A percentile compares a stretch with the other conserved stretches of the same genome.
Conservation (phyloP, 2,888 invertebrate genomes). For the Chrysodeixis includens region DNA sequence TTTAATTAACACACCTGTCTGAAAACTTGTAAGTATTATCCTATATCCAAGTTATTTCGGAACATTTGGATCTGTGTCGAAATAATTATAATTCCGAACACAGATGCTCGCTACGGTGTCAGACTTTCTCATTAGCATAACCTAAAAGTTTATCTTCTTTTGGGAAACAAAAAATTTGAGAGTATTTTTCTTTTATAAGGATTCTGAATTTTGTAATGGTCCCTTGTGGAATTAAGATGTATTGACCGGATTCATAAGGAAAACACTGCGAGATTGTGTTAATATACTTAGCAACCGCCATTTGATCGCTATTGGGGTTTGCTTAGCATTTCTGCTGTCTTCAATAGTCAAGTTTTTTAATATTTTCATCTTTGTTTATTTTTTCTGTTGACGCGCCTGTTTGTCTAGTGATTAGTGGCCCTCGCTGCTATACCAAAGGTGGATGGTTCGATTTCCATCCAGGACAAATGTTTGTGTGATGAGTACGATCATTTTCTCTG, state of each 20-base stretch:
- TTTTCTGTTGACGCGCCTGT: no score
- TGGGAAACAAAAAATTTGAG: slow-evolving; percentile 1
- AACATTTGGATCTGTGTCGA: neutral
- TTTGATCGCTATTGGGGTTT: neutral
- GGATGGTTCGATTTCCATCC: no score
- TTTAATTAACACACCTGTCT: neutral
- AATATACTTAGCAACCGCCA: neutral
- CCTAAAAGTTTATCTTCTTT: slow-evolving; percentile 1
- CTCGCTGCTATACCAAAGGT: no score
- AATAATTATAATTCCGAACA: slow-evolving; percentile 8
- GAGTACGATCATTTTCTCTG: no score
- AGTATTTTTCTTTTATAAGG: slow-evolving; percentile 1
- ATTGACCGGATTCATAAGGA: slow-evolving; percentile 1
- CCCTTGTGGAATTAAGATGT: slow-evolving; percentile 1
- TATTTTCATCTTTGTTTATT: no score
- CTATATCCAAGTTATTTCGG: neutral
- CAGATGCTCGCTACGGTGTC: slow-evolving; percentile 3
- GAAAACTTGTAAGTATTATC: neutral
- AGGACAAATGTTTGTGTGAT: no score
- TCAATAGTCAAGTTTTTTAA: no score
- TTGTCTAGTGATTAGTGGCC: no score
- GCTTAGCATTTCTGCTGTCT: neutral
- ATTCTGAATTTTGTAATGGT: neutral
- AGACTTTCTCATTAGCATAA: slow-evolving; percentile 1
- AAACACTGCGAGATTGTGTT: neutral